Conservation (phyloP, 2,113 vertebrate species). For the Fulica atra region DNA sequence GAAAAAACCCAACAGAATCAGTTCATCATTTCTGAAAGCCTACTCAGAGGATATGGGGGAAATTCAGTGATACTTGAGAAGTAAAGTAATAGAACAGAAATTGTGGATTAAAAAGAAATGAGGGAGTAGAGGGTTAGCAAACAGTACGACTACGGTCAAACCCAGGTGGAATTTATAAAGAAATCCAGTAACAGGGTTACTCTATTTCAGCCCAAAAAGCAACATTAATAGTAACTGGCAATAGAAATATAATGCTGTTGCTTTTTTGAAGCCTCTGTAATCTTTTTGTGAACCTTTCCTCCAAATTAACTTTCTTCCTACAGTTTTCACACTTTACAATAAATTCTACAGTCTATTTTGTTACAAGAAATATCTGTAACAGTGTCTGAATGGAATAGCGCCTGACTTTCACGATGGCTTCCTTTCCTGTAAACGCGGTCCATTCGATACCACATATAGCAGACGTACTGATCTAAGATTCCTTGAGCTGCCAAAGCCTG, state of each 20-base stretch:
- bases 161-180: constrained; percentile 18
- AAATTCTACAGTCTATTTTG: background rate
- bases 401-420: background rate
- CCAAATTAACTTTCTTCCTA: background rate
- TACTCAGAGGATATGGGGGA: background rate
- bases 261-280: background rate
- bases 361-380: background rate
- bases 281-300: background rate
- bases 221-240: background rate
- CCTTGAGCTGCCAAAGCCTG: constrained; percentile 90
- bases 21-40: constrained; percentile 14
- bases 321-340: background rate
- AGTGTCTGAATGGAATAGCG: background rate
- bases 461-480: constrained; percentile 90
- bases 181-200: background rate
- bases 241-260: background rate
- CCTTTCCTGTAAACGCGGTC: background rate
- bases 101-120: constrained; percentile 13
- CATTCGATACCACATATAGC: constrained; percentile 11
- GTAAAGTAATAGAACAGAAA: constrained; percentile 43
- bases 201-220: background rate
- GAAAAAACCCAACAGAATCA: constrained; percentile 1
- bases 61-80: constrained; percentile 28
- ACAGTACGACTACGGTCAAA: background rate
- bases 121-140: background rate